Evolutionary conservation across 2,113 vertebrate species (phyloP).

Genomic region (Dermatemys mawii): DNA sequence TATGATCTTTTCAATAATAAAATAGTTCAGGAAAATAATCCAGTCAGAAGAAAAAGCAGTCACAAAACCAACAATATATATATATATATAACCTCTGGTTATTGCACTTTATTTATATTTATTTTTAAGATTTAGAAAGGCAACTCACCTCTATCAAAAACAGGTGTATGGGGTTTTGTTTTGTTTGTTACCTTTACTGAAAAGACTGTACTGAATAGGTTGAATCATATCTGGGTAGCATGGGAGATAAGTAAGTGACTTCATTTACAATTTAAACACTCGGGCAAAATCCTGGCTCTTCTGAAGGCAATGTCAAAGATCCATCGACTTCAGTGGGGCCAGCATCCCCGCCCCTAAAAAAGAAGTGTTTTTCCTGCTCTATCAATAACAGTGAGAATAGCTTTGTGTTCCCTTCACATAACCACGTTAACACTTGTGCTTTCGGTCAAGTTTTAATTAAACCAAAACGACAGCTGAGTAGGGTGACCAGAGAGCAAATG

Average conservation of each 20-base stretch:
- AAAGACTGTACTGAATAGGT: not conserved
- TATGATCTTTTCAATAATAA: not conserved
- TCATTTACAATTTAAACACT: not conserved
- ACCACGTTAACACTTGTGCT: not conserved
- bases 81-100: too few species aligned
- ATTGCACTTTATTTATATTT: not conserved
- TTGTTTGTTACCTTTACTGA: not conserved
- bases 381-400: not conserved
- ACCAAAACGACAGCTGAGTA: not conserved
- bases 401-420: not conserved
- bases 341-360: not conserved
- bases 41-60: not conserved
- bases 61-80: not conserved
- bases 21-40: rapidly evolving
- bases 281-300: not conserved
- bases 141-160: not conserved
- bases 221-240: not conserved
- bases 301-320: not conserved
- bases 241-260: not conserved
- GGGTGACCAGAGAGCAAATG: too few species aligned
- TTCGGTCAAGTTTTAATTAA: not conserved
- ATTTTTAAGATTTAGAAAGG: not conserved
- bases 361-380: not conserved
- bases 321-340: not conserved
- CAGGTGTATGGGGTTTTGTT: not conserved